Base-by-base conservation (phyloP, 2,113 vertebrate genomes). In the Opisthocomus hoazin region DNA sequence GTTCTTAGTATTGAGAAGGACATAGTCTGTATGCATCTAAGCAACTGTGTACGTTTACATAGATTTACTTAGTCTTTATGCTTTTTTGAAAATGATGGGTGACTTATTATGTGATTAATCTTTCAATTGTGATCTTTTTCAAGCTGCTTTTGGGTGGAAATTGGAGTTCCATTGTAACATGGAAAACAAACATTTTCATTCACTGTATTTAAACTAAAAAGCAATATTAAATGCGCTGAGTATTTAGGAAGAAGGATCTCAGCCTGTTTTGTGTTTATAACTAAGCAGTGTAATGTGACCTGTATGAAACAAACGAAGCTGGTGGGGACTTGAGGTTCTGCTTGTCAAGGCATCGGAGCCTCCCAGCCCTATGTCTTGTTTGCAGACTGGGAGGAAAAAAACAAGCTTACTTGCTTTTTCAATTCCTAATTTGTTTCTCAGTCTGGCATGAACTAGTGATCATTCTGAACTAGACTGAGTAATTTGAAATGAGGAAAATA, bases 1-100 rank as follows among this genome's bases (percentile, higher is more conserved):
- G 48, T 23, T 74, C 51, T 75, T 94, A 92, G 75, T 79, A 79
- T 48, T 24, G 43, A 82, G 76, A 68, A 78, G 39, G 48, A 41
- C 71, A 36, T 56, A 60, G 34, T 92, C 53, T 73, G 57, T 63
- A 65, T 91, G 82, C 74, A 43, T 91, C 70, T 85, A 58, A 91
- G 91, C 84, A 94, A 43, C 82, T 85, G 75, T 88, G 76, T 88
- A 41, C 41, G 76, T 90, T 95, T 90, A 87, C 84, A 94, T 85
- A 82, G 61, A 84, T 89, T 73, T 82, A 41, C 77, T 73, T 56
- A 69, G 63, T 53, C 91, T 80, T 92, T 56, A n/a, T 81, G 69
- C 51, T 71, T 89, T 94, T 93, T 88, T 56, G 37, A 70, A 96
- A 69, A 54, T 94, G 70, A 79, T 73, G 48, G 82, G 58, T 96